These are phyloP conservation scores for Deladenus siricidicola DNA, from an alignment of 2,888 invertebrate genomes.

Conservation along the genomic window DNA sequence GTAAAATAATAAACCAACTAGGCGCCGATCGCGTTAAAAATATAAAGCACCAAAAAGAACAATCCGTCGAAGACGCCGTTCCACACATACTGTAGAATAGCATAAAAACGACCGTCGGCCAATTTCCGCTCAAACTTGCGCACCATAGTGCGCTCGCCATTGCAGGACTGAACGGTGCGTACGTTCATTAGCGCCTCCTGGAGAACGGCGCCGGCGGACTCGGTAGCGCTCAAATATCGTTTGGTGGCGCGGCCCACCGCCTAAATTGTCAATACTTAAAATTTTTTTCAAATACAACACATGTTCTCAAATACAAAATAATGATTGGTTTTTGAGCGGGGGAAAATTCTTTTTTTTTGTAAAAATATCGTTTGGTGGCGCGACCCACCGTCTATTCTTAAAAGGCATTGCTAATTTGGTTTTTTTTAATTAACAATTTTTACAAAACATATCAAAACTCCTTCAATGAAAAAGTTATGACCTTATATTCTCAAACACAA, in stretches of 20 bases:
- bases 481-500: too few relatives aligned
- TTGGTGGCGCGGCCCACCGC: slow-evolving; percentile 16
- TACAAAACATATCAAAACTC: too few relatives aligned
- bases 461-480: too few relatives aligned
- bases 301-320: too few relatives aligned
- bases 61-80: slow-evolving; percentile 27
- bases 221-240: slow-evolving; percentile 12
- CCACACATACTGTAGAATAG: slow-evolving; percentile 22
- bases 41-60: slow-evolving; percentile 20
- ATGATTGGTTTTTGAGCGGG: too few relatives aligned
- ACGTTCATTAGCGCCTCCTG: slow-evolving; percentile 31
- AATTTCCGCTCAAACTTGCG: slow-evolving; percentile 11
- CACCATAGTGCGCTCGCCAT: slow-evolving; percentile 24
- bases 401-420: too few relatives aligned
- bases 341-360: too few relatives aligned
- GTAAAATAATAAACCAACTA: slow-evolving; percentile 8
- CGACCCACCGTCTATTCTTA: slow-evolving; percentile 20
- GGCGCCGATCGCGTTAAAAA: slow-evolving; percentile 16
- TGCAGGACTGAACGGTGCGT: slow-evolving; percentile 29
- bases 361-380: slow-evolving; percentile 17
- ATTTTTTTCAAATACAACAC: neutral
- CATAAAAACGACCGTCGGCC: slow-evolving; percentile 11
- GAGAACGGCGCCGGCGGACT: slow-evolving; percentile 19
- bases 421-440: too few relatives aligned
- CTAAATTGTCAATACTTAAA: slow-evolving; percentile 11